Evolutionary conservation across 2,797 vertebrate species (phyloP), one percentile per base, ranked within the genome.

Genomic region (Chanos chanos): DNA sequence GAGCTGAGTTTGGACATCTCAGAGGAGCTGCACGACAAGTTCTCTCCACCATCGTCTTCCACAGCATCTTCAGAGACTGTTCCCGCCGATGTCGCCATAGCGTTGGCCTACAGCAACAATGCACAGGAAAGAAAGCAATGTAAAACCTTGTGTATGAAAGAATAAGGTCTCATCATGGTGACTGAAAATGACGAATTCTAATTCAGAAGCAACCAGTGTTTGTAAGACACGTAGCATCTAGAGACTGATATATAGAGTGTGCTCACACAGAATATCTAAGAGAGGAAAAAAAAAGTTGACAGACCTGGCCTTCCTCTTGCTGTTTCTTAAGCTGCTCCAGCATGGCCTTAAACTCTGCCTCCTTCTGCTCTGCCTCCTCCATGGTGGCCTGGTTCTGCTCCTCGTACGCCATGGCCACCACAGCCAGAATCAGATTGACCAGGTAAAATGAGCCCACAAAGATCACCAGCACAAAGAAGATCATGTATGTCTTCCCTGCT

Each of bases 341-440:
- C 95, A 99, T 98, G 57, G 93, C 93, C 66, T 97, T 96, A 78
- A 99, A 99, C 54, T 99, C 95, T 4, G 91, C 92, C 64, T 98
- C 95, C 66, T 99, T 99, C 79, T 85, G 94, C 62, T 83, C 85
- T 0, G 95, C 96, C 77, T 99, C 96, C 76, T 98, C 96, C 84
- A 98, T 78, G 0, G 96, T 99, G n/a, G 96, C 96, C 80, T 99
- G 96, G 85, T 99, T 99, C 85, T 99, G 96, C 77, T 99, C 96
- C 75, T 99, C 96, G 0, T 99, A 99, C 39, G 96, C 96, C 96
- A 99, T 99, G 64, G 96, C 96, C 2, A 99, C 96, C 83, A 99
- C 96, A 85, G 96, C 96, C 90, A 99, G 69, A 61, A 99, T 99
- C 49, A 99, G 86, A 64, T 99, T 99, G 39, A 99, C 95, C 88